A percentile compares a stretch with the other conserved stretches of the same genome.
phyloP scores from a whole-genome alignment of 2,797 vertebrate genomes.

The Epinephelus malabaricus region DNA sequence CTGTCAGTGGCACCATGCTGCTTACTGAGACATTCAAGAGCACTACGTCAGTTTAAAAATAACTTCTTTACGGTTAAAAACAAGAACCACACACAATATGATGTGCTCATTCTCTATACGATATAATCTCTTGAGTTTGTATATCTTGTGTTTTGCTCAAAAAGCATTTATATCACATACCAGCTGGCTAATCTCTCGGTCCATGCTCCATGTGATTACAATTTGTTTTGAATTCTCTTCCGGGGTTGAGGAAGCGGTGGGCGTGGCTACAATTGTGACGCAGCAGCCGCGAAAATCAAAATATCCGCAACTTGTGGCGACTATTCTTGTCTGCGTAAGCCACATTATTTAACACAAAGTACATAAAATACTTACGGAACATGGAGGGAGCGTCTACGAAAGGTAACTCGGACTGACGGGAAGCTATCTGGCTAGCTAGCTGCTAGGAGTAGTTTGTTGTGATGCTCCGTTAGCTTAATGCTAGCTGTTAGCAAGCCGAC shows the following conservation, averaged over 20 bases:
- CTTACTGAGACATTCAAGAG: conserved; percentile 32
- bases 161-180: background rate
- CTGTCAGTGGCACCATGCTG: conserved; percentile 32
- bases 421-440: background rate
- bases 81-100: fast-evolving
- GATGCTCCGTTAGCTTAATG: conserved; percentile 10
- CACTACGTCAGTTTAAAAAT: background rate
- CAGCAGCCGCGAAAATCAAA: conserved; percentile 69
- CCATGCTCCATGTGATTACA: conserved; percentile 35
- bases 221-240: conserved; percentile 70
- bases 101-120: fast-evolving
- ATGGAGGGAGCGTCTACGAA: conserved; percentile 54
- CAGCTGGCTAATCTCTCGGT: background rate
- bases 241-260: conserved; percentile 48
- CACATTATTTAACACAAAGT: background rate
- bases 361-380: fast-evolving
- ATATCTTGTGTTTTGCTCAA: fast-evolving
- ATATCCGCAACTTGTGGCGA: background rate
- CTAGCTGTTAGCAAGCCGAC: background rate
- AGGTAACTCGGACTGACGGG: conserved; percentile 36
- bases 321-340: background rate
- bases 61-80: background rate
- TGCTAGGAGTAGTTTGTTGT: background rate
- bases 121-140: fast-evolving
- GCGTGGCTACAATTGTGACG: background rate